These are phyloP conservation scores for Drosophila paracracens DNA, from an alignment of 2,888 invertebrate genomes.

Conservation along the genomic window DNA sequence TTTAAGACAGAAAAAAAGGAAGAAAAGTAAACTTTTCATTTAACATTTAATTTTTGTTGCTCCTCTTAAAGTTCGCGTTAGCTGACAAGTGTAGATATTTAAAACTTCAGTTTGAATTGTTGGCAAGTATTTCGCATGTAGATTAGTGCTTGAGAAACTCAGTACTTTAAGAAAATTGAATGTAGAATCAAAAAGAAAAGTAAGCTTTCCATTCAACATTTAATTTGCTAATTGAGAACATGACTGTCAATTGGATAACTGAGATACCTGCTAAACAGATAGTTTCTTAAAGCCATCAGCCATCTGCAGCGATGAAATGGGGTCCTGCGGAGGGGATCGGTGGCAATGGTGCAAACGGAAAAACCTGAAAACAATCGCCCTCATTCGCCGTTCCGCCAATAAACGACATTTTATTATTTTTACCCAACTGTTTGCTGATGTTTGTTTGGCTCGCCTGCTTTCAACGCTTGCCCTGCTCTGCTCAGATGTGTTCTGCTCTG, in stretches of 20 bases:
- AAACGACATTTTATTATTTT: conserved; percentile 77
- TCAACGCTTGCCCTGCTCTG: conserved; percentile 1
- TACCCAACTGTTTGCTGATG: conserved; percentile 46
- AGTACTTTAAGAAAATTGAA: background rate
- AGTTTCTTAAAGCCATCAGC: background rate
- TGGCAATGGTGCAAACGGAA: conserved; percentile 17
- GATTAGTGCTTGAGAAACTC: background rate
- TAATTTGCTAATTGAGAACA: conserved; percentile 51
- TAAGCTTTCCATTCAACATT: conserved; percentile 44
- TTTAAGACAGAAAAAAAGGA: too few relatives aligned
- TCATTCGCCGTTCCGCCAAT: conserved; percentile 59
- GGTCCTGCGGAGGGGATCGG: background rate
- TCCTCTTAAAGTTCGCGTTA: background rate
- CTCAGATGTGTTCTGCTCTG: background rate
- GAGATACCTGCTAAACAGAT: conserved; percentile 20
- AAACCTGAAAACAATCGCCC: conserved; percentile 54
- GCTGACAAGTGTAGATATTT: background rate
- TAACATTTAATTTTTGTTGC: background rate
- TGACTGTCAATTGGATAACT: background rate
- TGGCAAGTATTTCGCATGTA: background rate
- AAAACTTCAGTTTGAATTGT: background rate
- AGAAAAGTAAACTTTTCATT: too few relatives aligned
- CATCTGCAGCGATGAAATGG: background rate
- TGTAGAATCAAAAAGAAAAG: background rate
- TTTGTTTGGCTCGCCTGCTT: conserved; percentile 23